Conservation (phyloP, 2,113 vertebrate genomes). For the Colius striatus region DNA sequence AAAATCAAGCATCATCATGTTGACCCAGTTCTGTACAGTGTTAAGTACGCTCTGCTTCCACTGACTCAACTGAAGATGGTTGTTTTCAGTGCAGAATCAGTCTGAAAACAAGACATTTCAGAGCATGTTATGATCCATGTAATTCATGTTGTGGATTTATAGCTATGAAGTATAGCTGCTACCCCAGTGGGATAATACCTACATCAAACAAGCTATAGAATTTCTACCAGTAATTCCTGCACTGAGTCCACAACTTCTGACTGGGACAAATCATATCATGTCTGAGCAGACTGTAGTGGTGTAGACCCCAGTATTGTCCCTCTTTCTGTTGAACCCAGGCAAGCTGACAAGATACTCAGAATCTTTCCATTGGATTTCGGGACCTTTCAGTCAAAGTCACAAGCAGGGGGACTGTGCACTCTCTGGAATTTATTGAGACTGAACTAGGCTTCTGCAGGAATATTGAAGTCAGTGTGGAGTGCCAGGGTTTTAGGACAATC, state of each 20-base stretch:
- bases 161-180: background rate
- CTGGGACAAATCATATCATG: background rate
- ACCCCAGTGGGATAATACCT: background rate
- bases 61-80: conserved; percentile 7
- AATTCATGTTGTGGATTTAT: background rate
- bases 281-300: background rate
- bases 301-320: background rate
- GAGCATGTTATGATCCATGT: background rate
- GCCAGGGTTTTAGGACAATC: background rate
- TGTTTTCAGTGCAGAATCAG: background rate
- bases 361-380: conserved; percentile 5
- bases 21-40: background rate
- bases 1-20: background rate
- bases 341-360: background rate
- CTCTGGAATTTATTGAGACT: background rate
- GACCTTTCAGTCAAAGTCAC: background rate
- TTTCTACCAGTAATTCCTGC: background rate
- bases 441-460: background rate
- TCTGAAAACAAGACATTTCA: conserved; percentile 17
- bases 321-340: background rate
- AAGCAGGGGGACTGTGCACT: background rate
- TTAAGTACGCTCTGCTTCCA: background rate
- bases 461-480: background rate
- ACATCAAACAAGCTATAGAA: background rate
- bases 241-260: background rate